A percentile compares a stretch with the other conserved stretches of the same genome.
Conservation (phyloP, 1,140 invertebrate species). For the Drosophila kikkawai region DNA sequence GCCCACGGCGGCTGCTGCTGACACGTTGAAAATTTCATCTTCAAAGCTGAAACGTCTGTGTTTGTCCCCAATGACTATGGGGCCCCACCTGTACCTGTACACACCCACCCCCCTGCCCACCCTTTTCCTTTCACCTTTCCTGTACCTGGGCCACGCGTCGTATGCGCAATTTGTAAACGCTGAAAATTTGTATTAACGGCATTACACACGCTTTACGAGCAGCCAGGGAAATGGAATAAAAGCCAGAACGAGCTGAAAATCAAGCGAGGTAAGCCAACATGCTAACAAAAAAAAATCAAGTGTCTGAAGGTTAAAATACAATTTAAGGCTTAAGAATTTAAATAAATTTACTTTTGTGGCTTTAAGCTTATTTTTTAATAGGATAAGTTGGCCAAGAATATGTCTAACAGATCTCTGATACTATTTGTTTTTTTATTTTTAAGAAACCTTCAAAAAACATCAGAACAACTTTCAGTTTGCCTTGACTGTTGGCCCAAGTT, state of each 20-base stretch:
- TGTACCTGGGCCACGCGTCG: conserved; percentile 56
- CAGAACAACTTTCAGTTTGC: not conserved
- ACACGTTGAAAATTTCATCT: conserved; percentile 79
- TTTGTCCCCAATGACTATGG: conserved; percentile 37
- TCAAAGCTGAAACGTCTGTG: conserved; percentile 58
- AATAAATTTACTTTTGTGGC: not conserved
- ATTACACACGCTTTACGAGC: conserved; percentile 77
- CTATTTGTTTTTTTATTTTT: conserved; percentile 38
- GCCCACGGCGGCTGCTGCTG: conserved; percentile 61
- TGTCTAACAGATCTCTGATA: conserved; percentile 4
- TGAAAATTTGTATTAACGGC: conserved; percentile 80
- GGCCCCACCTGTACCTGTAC: not conserved
- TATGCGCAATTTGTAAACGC: conserved; percentile 80
- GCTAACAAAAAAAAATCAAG: conserved; percentile 8
- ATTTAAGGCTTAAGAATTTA: not conserved
- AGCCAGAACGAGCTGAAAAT: conserved; percentile 19
- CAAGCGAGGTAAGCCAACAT: conserved; percentile 12
- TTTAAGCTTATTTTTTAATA: not conserved
- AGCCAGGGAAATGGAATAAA: conserved; percentile 50
- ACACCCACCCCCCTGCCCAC: not conserved
- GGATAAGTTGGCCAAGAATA: not conserved
- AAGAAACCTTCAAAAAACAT: conserved; percentile 32
- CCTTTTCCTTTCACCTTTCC: conserved; percentile 10
- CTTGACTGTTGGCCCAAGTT: conserved; percentile 14
- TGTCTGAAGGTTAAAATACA: not conserved